Evolutionary conservation across 2,888 invertebrate genomes (phyloP).

Genomic region (Graphium colonna): DNA sequence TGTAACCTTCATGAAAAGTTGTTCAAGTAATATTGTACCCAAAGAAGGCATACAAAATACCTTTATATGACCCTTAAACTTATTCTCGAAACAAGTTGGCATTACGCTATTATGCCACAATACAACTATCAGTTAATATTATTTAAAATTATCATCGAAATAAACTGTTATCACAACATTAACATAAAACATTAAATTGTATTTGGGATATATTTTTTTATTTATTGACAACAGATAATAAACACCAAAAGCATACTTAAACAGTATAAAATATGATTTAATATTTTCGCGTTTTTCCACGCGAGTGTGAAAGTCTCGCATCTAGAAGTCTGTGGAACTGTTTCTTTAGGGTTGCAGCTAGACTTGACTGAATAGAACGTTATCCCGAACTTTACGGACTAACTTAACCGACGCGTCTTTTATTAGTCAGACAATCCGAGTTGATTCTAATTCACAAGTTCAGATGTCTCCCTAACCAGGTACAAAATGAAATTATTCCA

Average conservation of each 20-base stretch:
- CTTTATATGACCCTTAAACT: no score
- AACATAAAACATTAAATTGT: background rate
- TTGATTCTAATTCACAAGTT: slow-evolving; percentile 38
- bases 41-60: no score
- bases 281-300: slow-evolving; percentile 12
- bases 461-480: slow-evolving; percentile 30
- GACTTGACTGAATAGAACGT: slow-evolving; percentile 45
- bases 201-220: no score
- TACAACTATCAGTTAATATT: no score
- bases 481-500: slow-evolving; percentile 25
- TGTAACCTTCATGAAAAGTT: no score
- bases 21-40: no score
- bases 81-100: no score
- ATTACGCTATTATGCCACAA: no score
- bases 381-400: slow-evolving; percentile 42
- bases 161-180: background rate
- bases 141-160: background rate
- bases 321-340: slow-evolving; percentile 34
- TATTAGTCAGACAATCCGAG: slow-evolving; percentile 44
- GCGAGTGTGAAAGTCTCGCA: slow-evolving; percentile 28
- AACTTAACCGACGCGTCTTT: slow-evolving; percentile 49
- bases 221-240: no score
- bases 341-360: slow-evolving; percentile 39
- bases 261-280: no score
- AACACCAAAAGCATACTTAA: no score